These are phyloP conservation scores for Drosophila busckii DNA, from an alignment of 1,140 invertebrate species.

Conservation along the genomic window DNA sequence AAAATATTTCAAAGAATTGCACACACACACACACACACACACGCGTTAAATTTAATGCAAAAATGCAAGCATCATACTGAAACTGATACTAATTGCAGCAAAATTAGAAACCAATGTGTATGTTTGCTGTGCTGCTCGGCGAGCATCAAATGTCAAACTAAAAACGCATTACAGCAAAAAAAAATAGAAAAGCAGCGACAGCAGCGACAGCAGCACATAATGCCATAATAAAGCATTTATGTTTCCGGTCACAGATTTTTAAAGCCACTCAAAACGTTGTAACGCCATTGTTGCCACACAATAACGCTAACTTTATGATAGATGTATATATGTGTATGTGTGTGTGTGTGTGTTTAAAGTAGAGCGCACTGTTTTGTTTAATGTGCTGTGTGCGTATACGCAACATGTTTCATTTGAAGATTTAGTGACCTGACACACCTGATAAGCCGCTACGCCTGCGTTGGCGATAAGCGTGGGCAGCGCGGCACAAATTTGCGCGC, in stretches of 20 bases:
- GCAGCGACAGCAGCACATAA: constrained; percentile 16
- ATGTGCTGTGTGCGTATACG: constrained; percentile 1
- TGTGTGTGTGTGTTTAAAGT: constrained; percentile 3
- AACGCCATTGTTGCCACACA: constrained; percentile 13
- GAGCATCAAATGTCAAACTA: constrained; percentile 23
- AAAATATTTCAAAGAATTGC: no score
- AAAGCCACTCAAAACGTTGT: no score
- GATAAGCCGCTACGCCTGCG: constrained; percentile 42
- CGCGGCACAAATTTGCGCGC: no score
- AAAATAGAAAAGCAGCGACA: no score
- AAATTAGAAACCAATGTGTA: no score
- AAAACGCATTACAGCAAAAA: constrained; percentile 22
- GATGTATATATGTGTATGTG: background rate
- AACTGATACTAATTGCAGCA: no score
- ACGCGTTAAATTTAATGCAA: background rate
- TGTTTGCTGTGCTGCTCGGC: background rate
- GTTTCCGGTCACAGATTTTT: constrained; percentile 45
- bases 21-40: background rate
- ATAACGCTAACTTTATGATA: background rate
- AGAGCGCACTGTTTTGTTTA: background rate
- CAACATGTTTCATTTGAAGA: constrained; percentile 18
- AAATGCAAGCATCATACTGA: no score
- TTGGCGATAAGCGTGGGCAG: no score
- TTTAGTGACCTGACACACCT: constrained; percentile 23
- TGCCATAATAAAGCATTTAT: constrained; percentile 42